phyloP scores from a whole-genome alignment of 2,113 vertebrate genomes.

The Boleophthalmus pectinirostris region DNA sequence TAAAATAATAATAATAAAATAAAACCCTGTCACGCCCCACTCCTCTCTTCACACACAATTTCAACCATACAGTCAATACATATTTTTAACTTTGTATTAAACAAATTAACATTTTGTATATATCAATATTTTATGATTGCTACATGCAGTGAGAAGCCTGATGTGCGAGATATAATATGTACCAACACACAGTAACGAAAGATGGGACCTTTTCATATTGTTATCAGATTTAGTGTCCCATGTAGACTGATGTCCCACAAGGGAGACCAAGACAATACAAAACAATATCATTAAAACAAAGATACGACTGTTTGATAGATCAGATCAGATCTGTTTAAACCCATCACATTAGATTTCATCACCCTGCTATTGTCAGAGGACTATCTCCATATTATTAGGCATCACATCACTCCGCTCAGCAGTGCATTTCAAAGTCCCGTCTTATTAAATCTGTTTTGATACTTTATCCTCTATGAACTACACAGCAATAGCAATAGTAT shows the following conservation, averaged over 20 bases:
- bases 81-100: background rate
- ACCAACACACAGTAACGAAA: background rate
- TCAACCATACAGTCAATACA: no score
- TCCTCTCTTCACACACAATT: no score
- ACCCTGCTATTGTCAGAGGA: conserved; percentile 22
- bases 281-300: conserved; percentile 23
- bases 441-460: conserved; percentile 28
- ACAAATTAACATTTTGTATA: background rate
- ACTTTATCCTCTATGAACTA: background rate
- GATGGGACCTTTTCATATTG: background rate
- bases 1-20: no score
- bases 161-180: background rate
- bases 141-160: no score
- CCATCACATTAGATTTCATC: conserved; percentile 27
- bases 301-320: background rate
- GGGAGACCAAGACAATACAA: conserved; percentile 14
- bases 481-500: background rate
- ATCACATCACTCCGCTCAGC: conserved; percentile 9
- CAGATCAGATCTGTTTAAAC: conserved; percentile 6
- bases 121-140: background rate
- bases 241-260: conserved; percentile 11
- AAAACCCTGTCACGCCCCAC: no score
- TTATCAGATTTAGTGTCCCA: background rate
- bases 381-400: conserved; percentile 18
- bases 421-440: conserved; percentile 8